phyloP scores from a whole-genome alignment of 2,113 vertebrate genomes.

The Lepisosteus oculatus region DNA sequence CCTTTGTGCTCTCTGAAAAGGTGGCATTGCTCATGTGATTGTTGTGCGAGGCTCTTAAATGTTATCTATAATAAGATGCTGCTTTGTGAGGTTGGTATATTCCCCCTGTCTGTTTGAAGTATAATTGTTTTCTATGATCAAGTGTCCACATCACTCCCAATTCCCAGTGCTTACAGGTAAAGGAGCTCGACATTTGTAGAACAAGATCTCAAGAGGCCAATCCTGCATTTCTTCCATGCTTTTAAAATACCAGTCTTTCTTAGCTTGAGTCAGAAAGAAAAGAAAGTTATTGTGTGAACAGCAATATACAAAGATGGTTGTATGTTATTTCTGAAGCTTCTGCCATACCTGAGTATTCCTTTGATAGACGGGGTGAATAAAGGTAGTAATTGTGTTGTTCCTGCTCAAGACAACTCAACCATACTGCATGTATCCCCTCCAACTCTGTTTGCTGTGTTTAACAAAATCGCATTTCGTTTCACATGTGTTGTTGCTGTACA shows the following conservation, averaged over 20 bases:
- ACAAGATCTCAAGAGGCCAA: conserved; percentile 1
- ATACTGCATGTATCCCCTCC: too few species aligned
- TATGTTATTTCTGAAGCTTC: background rate
- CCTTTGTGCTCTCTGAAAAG: conserved; percentile 51
- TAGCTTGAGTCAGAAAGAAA: background rate
- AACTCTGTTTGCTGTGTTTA: too few species aligned
- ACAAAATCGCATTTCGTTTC: too few species aligned
- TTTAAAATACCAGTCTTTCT: background rate
- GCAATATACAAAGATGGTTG: background rate
- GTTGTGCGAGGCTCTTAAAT: conserved; percentile 39
- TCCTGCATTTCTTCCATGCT: background rate
- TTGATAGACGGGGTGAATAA: background rate
- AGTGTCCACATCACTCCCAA: conserved; percentile 32
- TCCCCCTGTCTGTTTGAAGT: conserved; percentile 42
- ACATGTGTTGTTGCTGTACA: too few species aligned
- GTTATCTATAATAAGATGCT: conserved; percentile 35
- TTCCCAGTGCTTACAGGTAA: conserved; percentile 16
- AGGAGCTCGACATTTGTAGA: conserved; percentile 21
- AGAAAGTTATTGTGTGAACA: background rate
- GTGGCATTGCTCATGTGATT: conserved; percentile 34
- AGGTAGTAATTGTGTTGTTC: too few species aligned
- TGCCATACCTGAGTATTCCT: background rate
- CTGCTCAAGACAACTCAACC: too few species aligned
- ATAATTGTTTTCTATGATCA: conserved; percentile 41
- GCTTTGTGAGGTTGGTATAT: conserved; percentile 4